Evolutionary conservation across 2,113 vertebrate genomes (phyloP).

Genomic region (Hassar affinis): DNA sequence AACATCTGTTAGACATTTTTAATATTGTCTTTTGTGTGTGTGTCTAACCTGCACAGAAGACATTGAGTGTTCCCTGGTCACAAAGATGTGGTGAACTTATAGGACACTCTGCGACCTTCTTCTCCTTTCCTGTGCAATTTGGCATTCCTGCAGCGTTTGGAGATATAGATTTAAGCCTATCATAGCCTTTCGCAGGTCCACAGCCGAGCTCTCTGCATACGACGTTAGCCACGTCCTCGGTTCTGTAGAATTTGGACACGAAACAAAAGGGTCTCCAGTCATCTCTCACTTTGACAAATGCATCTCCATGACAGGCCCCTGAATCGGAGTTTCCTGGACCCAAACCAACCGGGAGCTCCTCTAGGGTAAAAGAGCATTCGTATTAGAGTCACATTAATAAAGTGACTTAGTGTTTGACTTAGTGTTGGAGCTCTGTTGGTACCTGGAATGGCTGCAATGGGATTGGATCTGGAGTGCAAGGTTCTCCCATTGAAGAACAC

Average conservation of each 20-base stretch:
- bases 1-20: not conserved
- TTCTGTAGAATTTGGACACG: not conserved
- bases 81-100: not conserved
- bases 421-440: not conserved
- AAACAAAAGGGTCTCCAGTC: constrained; percentile 38
- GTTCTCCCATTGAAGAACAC: constrained; percentile 32
- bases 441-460: constrained; percentile 37
- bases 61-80: not conserved
- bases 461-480: constrained; percentile 25
- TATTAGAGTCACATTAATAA: not conserved
- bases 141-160: not conserved
- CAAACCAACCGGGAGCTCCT: constrained; percentile 32
- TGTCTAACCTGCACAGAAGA: constrained; percentile 42
- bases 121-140: constrained; percentile 44
- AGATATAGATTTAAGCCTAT: not conserved
- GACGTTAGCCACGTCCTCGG: not conserved
- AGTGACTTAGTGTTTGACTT: not conserved
- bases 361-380: not conserved
- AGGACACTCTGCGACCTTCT: constrained; percentile 35
- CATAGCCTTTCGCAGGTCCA: not conserved
- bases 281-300: constrained; percentile 12
- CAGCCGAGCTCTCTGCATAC: constrained; percentile 40
- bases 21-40: not conserved
- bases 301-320: constrained; percentile 27
- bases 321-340: not conserved